Evolutionary conservation across 2,797 vertebrate species (phyloP), one percentile per base, ranked within the genome.

Genomic region (Bufotes viridis): DNA sequence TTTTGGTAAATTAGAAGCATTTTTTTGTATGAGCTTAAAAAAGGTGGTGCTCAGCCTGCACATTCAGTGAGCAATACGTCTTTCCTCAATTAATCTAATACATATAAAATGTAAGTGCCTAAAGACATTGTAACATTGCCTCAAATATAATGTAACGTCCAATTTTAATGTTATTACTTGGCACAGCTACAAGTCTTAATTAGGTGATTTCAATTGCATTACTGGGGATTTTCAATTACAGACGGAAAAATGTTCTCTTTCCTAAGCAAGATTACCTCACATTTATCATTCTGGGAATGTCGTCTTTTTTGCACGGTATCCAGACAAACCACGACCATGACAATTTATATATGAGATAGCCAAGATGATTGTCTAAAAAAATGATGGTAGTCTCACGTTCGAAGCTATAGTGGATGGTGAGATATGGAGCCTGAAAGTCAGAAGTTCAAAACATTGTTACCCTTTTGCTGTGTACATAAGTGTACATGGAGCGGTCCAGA

Each of bases 81-180:
- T 74, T 74, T 18, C 17, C 18, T 74, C 34, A 74, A 74, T 74
- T 74, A 74, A 74, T 15, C 34, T 74, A 74, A 74, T 74, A 74
- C 69, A 42, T 74, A 22, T 20, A 74, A 49, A 42, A 74, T 74
- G 10, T 42, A 18, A 74, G 18, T 49, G 70, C 70, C 70, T 49
- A 0, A 72, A 72, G 69, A 72, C 29, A 42, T 42, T 42, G 34
- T 74, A 42, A 74, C 70, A 49, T 74, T 20, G 18, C 12, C 34
- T 42, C 13, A 74, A 42, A 74, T 74, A 74, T 49, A 49, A 49
- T 74, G 70, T 74, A 74, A 74, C 49, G 70, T 49, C 34, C 70
- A 74, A 74, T 49, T 49, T 74, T 42, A 74, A 49, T 49, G 70
- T 74, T 74, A 74, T 74, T 74, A 74, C 34, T 74, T 74, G 70